phyloP scores from a whole-genome alignment of 2,797 vertebrate species.

The Sebastes trivittatus region DNA sequence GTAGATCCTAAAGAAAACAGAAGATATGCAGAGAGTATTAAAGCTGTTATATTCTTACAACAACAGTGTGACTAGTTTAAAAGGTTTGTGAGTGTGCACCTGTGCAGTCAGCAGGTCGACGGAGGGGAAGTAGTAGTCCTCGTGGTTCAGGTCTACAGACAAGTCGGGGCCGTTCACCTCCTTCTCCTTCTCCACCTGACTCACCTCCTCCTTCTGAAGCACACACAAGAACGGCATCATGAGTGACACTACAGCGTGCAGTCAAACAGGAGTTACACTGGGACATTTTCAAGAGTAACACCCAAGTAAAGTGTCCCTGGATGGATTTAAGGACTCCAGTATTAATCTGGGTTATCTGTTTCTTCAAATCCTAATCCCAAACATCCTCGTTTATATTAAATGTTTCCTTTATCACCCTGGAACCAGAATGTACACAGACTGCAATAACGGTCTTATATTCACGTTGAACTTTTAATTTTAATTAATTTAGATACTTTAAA shows the following conservation, averaged over 20 bases:
- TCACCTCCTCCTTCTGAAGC: conserved; percentile 72
- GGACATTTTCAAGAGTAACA: background rate
- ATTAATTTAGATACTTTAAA: background rate
- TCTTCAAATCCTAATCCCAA: background rate
- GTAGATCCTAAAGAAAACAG: conserved; percentile 85
- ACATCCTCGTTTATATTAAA: background rate
- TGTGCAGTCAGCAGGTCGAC: conserved; percentile 96
- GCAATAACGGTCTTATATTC: background rate
- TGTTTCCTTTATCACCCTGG: background rate
- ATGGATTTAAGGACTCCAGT: background rate
- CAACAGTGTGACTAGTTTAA: background rate
- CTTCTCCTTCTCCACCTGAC: conserved; percentile 54
- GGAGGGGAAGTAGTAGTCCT: conserved; percentile 92
- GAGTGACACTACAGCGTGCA: background rate
- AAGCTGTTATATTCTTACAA: background rate
- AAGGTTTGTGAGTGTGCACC: conserved; percentile 73
- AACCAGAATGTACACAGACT: background rate
- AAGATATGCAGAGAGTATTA: background rate
- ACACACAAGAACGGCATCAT: conserved; percentile 27
- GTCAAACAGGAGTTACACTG: background rate
- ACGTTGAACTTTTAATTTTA: background rate
- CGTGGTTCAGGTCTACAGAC: conserved; percentile 78
- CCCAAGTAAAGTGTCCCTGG: no score
- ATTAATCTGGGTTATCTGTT: background rate
- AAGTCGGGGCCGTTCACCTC: conserved; percentile 64